A percentile compares a stretch with the other conserved stretches of the same genome.
Conservation (phyloP, 2,797 vertebrate species). For the Dryobates pubescens region DNA sequence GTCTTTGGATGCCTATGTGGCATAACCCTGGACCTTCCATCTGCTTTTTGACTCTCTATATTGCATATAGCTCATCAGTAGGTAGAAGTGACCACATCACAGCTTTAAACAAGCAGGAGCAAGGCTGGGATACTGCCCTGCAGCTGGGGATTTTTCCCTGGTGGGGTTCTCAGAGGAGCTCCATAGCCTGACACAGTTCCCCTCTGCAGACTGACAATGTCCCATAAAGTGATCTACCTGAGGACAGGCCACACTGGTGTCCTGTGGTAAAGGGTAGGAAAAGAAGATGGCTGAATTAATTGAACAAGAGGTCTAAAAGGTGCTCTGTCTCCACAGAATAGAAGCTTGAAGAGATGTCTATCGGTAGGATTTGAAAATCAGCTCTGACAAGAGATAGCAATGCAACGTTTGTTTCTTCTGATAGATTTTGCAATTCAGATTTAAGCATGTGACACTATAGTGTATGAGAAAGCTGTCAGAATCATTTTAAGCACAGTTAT, state of each 20-base stretch:
- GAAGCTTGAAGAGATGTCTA: slow-evolving; percentile 23
- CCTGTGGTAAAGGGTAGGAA: not conserved
- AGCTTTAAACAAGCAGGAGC: not conserved
- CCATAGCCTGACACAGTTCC: not conserved
- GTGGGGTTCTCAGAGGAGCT: not conserved
- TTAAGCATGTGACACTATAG: slow-evolving; percentile 55
- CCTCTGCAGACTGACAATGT: fast-evolving
- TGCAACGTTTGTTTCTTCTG: slow-evolving; percentile 55
- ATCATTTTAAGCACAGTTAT: slow-evolving; percentile 46
- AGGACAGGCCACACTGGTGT: not conserved
- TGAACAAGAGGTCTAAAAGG: not conserved
- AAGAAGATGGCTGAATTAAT: not conserved
- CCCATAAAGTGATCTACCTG: fast-evolving
- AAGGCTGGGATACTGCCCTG: not conserved
- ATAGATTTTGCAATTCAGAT: slow-evolving; percentile 68
- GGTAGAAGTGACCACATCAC: not conserved
- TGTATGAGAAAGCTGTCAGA: slow-evolving; percentile 59
- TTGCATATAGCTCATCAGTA: not conserved
- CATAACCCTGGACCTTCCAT: not conserved
- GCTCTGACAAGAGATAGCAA: slow-evolving; percentile 48
- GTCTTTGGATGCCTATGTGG: not conserved
- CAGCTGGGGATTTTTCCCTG: not conserved
- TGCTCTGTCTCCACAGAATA: not conserved
- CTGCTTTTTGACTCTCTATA: not conserved
- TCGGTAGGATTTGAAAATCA: slow-evolving; percentile 26